Conservation (phyloP, 2,888 invertebrate genomes). For the Pseudoips prasinana region DNA sequence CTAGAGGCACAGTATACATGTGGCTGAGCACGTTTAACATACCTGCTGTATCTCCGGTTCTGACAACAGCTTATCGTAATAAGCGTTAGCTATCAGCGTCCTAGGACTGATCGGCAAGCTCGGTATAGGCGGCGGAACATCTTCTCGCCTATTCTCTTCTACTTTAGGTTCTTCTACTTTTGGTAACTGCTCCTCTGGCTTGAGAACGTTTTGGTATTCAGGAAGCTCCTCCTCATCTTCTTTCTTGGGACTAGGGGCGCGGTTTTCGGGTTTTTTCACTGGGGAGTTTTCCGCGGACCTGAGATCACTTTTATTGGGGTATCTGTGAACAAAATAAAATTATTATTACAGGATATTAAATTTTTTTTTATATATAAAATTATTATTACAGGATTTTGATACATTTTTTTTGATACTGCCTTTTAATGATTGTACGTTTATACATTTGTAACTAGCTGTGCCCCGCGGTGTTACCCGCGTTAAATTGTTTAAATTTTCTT, state of each 20-base stretch:
- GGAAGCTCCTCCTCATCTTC: conserved; percentile 48
- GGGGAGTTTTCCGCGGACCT: conserved; percentile 64
- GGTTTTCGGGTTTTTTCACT: conserved; percentile 44
- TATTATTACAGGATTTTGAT: too few relatives aligned
- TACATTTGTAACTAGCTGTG: too few relatives aligned
- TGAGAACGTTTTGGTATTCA: conserved; percentile 65
- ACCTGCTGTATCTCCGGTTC: conserved; percentile 91
- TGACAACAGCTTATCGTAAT: conserved; percentile 87
- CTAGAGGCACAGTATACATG: too few relatives aligned
- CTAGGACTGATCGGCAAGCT: conserved; percentile 73
- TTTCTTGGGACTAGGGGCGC: conserved; percentile 14
- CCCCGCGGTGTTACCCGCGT: too few relatives aligned
- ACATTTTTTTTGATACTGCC: too few relatives aligned
- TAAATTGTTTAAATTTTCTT: too few relatives aligned
- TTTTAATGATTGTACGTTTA: too few relatives aligned
- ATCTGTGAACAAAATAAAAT: conserved; percentile 35
- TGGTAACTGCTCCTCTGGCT: conserved; percentile 33
- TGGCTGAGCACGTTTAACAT: too few relatives aligned
- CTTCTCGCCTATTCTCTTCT: conserved; percentile 33
- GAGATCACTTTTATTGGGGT: conserved; percentile 68
- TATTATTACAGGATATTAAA: too few relatives aligned
- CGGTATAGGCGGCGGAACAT: conserved; percentile 72
- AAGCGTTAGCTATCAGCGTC: conserved; percentile 86
- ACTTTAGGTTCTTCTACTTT: conserved; percentile 44
- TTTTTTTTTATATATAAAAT: too few relatives aligned